Evolutionary conservation across 1,140 invertebrate genomes (phyloP), one percentile per base, ranked within the genome.

Genomic region (Microplitis mediator): DNA sequence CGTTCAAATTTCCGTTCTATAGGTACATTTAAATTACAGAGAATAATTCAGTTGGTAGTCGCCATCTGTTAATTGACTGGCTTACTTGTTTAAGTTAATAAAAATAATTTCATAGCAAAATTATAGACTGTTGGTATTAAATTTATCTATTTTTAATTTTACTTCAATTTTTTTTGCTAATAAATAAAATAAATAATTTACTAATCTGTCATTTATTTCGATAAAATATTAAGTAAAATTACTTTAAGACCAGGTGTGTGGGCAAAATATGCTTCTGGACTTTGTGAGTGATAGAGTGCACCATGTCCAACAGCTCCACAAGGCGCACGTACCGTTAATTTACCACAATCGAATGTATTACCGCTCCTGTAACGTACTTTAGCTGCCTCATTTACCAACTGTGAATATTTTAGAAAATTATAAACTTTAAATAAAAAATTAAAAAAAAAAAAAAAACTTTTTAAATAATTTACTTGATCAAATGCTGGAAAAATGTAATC

Each of bases 401-500:
- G 79, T 56, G 81, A 82, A 69, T 71, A 75, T 72, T 68, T 36
- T 39, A 5, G 32, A 14, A 54, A 36, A 31, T 45, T 58, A 35
- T 52, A 2, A 32, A 36, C 56, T 45, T 9, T 45, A 45, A 39
- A 51, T 69, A 45, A 54, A 54, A 34, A 3, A 68, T 39, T 39
- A 35, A 14, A 66, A n/a, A 62, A 45, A 67, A n/a, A 64, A 74
- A 65, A 67, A 34, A 63, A 31, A 36, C n/a, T n/a, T n/a, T n/a
- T 9, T 50, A 32, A 63, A 6, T 14, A 6, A 61, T 14, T 61
- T 75, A 97, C 95, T 90, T 99, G 98, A 90, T 99, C 98, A 88
- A 99, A 99, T 1, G 97, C 98, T 14, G 98, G 98, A 84, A 95
- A 99, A 76, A 99, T 99, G 80, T 99, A 99, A 88, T 99, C 98